Percentiles rank a stretch among this genome's conserved stretches.
These are phyloP conservation scores for Eulemur albifrons DNA, from an alignment of 2,797 vertebrate genomes.

Conservation along the genomic window DNA sequence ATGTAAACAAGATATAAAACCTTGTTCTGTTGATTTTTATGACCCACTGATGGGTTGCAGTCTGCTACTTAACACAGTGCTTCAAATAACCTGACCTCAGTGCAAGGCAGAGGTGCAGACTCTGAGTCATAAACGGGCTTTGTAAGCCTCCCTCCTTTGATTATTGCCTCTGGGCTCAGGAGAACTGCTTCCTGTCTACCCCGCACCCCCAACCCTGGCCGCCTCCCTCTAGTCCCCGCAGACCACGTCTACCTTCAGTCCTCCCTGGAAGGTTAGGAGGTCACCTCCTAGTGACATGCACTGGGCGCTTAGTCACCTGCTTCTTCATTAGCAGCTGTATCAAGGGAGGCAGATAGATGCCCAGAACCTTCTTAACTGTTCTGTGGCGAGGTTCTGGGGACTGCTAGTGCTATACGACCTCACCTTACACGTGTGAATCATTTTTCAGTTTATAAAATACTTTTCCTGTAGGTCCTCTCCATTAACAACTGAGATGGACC, in stretches of 20 bases:
- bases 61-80: neutral
- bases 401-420: neutral
- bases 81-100: neutral
- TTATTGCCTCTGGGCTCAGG: neutral
- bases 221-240: neutral
- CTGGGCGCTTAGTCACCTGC: neutral
- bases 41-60: neutral
- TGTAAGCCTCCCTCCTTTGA: neutral
- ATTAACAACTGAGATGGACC: neutral
- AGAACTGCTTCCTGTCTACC: neutral
- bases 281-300: neutral
- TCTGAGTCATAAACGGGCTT: neutral
- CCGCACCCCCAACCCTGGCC: neutral
- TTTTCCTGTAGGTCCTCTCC: neutral
- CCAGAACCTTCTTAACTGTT: neutral
- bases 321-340: neutral
- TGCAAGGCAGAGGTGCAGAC: neutral
- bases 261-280: neutral
- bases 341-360: neutral
- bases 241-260: neutral
- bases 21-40: neutral
- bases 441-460: neutral
- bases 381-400: neutral
- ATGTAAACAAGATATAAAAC: neutral
- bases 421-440: neutral